Percentiles rank a stretch among this genome's conserved stretches.
Conservation (phyloP, 2,888 invertebrate species). For the Erannis defoliaria region DNA sequence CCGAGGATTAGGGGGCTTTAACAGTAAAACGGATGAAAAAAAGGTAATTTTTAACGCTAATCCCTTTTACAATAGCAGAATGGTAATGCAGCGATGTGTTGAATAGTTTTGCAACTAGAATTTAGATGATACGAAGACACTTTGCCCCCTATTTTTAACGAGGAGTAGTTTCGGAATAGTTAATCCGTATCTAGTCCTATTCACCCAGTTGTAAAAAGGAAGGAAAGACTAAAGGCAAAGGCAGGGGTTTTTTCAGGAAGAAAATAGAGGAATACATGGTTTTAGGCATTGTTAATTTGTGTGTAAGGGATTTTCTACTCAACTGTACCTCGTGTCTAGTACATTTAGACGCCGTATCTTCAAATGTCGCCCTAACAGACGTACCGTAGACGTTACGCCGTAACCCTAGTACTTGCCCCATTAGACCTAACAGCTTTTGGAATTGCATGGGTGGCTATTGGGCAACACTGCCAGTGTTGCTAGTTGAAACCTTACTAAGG, state of each 20-base stretch:
- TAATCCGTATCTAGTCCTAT: too few relatives aligned
- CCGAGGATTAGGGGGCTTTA: conserved; percentile 28
- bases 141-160: too few relatives aligned
- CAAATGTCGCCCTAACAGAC: background rate
- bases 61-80: conserved; percentile 16
- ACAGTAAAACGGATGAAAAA: conserved; percentile 10
- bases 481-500: background rate
- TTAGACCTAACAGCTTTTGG: conserved; percentile 10
- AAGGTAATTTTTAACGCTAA: conserved; percentile 14
- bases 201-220: too few relatives aligned
- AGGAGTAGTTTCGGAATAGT: too few relatives aligned
- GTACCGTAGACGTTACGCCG: background rate
- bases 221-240: too few relatives aligned
- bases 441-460: conserved; percentile 5
- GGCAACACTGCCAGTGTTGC: background rate
- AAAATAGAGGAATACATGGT: background rate
- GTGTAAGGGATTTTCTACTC: too few relatives aligned
- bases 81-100: background rate
- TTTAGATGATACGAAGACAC: too few relatives aligned
- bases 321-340: too few relatives aligned
- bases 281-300: too few relatives aligned
- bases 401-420: conserved; percentile 4
- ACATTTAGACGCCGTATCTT: background rate
- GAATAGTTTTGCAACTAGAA: background rate
- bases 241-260: background rate